Evolutionary conservation across 2,888 invertebrate species (phyloP).

Genomic region (Hydriomena furcata): DNA sequence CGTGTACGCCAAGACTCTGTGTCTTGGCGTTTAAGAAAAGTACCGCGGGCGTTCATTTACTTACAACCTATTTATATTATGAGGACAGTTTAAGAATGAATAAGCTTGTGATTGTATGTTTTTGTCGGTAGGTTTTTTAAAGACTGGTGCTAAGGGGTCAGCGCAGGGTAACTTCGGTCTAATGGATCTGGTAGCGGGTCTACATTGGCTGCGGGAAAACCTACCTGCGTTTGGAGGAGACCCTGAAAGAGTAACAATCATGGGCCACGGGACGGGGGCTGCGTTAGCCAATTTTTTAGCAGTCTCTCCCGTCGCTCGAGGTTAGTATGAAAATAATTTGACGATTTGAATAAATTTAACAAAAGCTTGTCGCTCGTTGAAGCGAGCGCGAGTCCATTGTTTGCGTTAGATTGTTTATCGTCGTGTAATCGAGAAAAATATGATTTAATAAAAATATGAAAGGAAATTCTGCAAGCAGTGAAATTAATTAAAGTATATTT

Average conservation of each 20-base stretch:
- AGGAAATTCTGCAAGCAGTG: too few relatives aligned
- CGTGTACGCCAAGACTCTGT: slow-evolving; percentile 29
- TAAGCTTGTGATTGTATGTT: slow-evolving; percentile 3
- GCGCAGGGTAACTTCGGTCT: slow-evolving; percentile 96
- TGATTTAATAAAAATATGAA: too few relatives aligned
- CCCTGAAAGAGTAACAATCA: slow-evolving; percentile 94
- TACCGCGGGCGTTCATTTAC: slow-evolving; percentile 4
- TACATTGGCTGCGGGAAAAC: slow-evolving; percentile 98
- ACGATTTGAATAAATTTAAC: too few relatives aligned
- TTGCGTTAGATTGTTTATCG: too few relatives aligned
- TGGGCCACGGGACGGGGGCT: slow-evolving; percentile 98
- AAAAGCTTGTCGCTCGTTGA: too few relatives aligned
- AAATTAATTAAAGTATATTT: too few relatives aligned
- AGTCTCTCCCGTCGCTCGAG: slow-evolving; percentile 97
- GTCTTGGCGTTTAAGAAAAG: slow-evolving; percentile 17
- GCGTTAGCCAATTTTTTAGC: slow-evolving; percentile 97
- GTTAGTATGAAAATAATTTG: slow-evolving; percentile 72
- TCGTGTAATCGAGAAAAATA: too few relatives aligned
- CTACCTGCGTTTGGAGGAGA: slow-evolving; percentile 98
- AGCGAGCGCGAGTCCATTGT: too few relatives aligned
- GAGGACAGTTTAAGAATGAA: slow-evolving; percentile 6
- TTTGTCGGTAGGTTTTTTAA: slow-evolving; percentile 90
- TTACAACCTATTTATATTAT: slow-evolving; percentile 10
- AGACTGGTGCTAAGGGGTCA: slow-evolving; percentile 94
- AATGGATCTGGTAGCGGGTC: slow-evolving; percentile 96